phyloP scores from a whole-genome alignment of 92 coral and sea anemone species.

The Siderastrea siderea region DNA sequence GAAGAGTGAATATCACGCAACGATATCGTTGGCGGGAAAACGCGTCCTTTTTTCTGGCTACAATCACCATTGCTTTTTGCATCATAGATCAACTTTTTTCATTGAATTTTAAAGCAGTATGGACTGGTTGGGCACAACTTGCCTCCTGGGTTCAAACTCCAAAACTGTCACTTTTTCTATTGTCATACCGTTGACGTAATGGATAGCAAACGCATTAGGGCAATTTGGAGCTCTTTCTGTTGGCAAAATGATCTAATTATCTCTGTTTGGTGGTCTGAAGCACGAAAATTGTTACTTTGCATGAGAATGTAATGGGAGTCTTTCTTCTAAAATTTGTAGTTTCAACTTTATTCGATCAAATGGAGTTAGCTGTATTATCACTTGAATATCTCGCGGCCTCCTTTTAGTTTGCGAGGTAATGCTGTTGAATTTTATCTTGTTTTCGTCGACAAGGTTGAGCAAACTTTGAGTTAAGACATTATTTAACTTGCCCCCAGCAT shows the following conservation, averaged over 20 bases:
- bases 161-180: neutral
- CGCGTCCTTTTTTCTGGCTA: neutral
- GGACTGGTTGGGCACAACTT: neutral
- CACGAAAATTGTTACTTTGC: slow-evolving; percentile 58
- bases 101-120: neutral
- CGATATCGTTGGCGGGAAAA: neutral
- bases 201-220: slow-evolving; percentile 45
- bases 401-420: neutral
- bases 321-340: neutral
- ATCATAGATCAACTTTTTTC: neutral
- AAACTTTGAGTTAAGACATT: slow-evolving; percentile 14
- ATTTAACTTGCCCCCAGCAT: slow-evolving; percentile 42
- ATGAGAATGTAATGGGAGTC: slow-evolving; percentile 34
- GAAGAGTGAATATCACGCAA: slow-evolving; percentile 44
- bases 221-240: slow-evolving; percentile 51
- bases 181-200: slow-evolving; percentile 47
- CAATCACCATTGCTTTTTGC: neutral
- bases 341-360: neutral
- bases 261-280: slow-evolving; percentile 36
- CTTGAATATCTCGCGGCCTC: neutral
- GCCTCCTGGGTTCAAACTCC: slow-evolving; percentile 1
- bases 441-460: slow-evolving; percentile 38
- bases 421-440: slow-evolving; percentile 13
- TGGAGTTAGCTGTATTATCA: too few relatives aligned
- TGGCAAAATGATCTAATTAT: slow-evolving; percentile 47